Conservation (phyloP, 2,797 vertebrate genomes). For the Buceros bicornis region DNA sequence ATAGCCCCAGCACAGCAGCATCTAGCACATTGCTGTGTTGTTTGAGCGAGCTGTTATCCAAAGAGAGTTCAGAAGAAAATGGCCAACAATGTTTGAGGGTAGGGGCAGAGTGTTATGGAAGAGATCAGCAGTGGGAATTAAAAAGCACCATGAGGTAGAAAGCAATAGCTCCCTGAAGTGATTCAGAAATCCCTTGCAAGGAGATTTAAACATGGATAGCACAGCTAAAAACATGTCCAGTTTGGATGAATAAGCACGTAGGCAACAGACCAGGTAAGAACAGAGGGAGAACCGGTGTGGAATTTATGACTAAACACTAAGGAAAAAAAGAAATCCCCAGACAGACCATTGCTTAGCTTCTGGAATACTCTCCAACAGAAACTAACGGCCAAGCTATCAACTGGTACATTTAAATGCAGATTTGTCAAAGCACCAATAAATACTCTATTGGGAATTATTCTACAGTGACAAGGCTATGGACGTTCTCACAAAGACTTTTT, state of each 20-base stretch:
- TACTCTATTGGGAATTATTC: neutral
- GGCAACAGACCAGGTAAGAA: neutral
- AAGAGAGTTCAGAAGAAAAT: neutral
- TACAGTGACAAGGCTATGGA: neutral
- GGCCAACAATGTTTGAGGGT: neutral
- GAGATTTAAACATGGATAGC: neutral
- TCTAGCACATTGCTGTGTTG: neutral
- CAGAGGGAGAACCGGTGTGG: neutral
- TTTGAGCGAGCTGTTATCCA: neutral
- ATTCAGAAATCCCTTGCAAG: neutral
- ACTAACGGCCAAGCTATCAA: neutral
- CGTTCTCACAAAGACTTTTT: neutral
- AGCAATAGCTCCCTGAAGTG: neutral
- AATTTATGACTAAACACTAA: neutral
- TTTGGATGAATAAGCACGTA: neutral
- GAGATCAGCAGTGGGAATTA: neutral
- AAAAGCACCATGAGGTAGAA: neutral
- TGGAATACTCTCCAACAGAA: neutral
- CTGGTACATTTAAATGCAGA: neutral
- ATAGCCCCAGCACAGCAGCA: neutral
- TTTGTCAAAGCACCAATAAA: constrained; percentile 19
- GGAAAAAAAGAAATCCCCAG: neutral
- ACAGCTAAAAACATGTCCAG: neutral
- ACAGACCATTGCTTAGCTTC: neutral
- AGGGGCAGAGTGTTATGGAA: neutral